Evolutionary conservation across 2,888 invertebrate genomes (phyloP).

Genomic region (Alloplasta piceator): DNA sequence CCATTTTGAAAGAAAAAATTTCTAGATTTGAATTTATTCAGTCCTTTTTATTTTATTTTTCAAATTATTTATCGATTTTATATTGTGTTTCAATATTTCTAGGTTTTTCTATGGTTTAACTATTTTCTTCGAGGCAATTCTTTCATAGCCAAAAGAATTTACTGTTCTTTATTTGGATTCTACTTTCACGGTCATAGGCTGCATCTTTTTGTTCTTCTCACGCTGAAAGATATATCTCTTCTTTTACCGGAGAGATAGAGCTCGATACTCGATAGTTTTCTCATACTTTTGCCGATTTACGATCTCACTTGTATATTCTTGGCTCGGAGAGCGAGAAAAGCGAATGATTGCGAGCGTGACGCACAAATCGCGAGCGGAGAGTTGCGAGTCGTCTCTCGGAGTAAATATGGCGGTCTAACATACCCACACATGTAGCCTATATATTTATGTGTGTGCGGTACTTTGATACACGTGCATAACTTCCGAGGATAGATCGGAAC

Average conservation of each 20-base stretch:
- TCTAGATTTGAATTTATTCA: too few relatives aligned
- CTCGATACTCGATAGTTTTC: constrained; percentile 28
- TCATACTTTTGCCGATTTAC: constrained; percentile 47
- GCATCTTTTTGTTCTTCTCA: neutral
- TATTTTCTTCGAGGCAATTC: too few relatives aligned
- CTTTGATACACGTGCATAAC: too few relatives aligned
- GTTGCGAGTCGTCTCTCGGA: neutral
- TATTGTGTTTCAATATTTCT: too few relatives aligned
- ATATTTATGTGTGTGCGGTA: neutral
- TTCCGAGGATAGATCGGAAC: constrained; percentile 20
- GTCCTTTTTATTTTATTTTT: too few relatives aligned
- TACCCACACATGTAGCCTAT: neutral
- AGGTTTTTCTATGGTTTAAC: too few relatives aligned
- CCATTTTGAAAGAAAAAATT: too few relatives aligned
- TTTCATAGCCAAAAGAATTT: too few relatives aligned
- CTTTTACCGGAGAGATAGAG: constrained; percentile 4
- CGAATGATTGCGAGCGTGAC: constrained; percentile 56
- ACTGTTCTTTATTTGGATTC: too few relatives aligned
- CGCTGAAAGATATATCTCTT: neutral
- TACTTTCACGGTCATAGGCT: neutral
- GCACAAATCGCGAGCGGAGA: constrained; percentile 45
- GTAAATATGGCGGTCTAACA: neutral
- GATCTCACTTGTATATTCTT: constrained; percentile 28
- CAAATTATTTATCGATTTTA: too few relatives aligned
- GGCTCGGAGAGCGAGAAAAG: constrained; percentile 18